These are phyloP conservation scores for Pollenia griseotomentosa DNA, from an alignment of 2,888 invertebrate genomes.

Conservation along the genomic window DNA sequence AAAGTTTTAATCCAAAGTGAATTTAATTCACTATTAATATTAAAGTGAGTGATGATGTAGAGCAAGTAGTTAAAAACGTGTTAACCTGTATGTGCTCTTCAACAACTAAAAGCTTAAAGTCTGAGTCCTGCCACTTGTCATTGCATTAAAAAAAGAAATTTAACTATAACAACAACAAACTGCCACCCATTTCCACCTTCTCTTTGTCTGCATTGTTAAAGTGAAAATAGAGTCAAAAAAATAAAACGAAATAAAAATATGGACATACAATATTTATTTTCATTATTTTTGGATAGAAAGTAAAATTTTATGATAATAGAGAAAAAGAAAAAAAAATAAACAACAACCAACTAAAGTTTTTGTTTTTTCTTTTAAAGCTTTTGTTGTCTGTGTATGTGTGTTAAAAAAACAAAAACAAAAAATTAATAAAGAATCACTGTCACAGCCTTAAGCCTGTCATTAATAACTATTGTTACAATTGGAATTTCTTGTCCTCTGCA, in stretches of 20 bases:
- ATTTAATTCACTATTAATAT: neutral
- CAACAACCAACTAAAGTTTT: neutral
- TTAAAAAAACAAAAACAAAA: slow-evolving; percentile 1
- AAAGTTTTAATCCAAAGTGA: too few species aligned
- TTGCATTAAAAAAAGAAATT: slow-evolving; percentile 24
- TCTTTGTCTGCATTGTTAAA: neutral
- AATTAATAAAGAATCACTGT: slow-evolving; percentile 37
- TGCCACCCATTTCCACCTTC: neutral
- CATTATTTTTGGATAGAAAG: neutral
- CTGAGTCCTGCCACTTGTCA: slow-evolving; percentile 58
- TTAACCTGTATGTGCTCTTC: slow-evolving; percentile 51
- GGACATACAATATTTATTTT: neutral
- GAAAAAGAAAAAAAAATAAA: neutral
- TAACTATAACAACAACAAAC: slow-evolving; percentile 10
- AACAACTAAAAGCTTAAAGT: slow-evolving; percentile 30
- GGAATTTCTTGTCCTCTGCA: neutral
- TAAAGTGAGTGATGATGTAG: slow-evolving; percentile 4
- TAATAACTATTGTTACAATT: slow-evolving; percentile 41
- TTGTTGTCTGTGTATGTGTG: neutral
- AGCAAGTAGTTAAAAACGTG: slow-evolving; percentile 26
- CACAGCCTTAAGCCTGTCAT: slow-evolving; percentile 42
- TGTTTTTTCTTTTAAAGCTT: too few species aligned
- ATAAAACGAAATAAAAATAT: slow-evolving; percentile 1
- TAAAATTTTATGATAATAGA: slow-evolving; percentile 8
- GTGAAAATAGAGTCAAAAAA: slow-evolving; percentile 28